Evolutionary conservation across 2,113 vertebrate species (phyloP).

Genomic region (Xenopus borealis): DNA sequence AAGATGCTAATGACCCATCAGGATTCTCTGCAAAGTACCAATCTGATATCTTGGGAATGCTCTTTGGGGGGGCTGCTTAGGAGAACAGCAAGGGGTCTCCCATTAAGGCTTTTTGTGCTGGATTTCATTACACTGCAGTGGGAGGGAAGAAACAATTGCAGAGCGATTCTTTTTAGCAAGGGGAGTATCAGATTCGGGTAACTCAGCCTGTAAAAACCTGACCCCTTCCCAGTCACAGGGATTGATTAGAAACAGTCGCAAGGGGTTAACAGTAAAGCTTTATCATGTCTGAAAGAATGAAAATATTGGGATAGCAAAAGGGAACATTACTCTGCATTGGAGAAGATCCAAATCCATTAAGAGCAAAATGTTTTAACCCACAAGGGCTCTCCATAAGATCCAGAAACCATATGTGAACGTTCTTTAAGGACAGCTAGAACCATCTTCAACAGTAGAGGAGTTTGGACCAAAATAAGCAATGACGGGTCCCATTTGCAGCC

Average conservation of each 20-base stretch:
- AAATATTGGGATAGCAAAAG: not conserved
- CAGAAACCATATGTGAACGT: too few species aligned
- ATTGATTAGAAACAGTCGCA: not conserved
- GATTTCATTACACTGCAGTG: conserved; percentile 44
- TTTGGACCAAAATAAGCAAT: too few species aligned
- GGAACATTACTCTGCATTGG: too few species aligned
- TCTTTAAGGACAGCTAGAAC: too few species aligned
- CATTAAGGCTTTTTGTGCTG: conserved; percentile 25
- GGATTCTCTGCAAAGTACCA: conserved; percentile 5
- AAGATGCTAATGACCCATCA: not conserved
- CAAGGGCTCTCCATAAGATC: too few species aligned
- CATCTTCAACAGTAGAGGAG: too few species aligned
- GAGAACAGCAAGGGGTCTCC: conserved; percentile 35
- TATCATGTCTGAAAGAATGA: too few species aligned
- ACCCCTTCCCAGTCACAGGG: not conserved
- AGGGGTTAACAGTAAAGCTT: not conserved
- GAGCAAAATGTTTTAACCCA: not conserved
- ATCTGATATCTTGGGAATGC: not conserved
- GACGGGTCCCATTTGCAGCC: too few species aligned
- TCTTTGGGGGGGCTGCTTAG: not conserved
- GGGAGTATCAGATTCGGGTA: conserved; percentile 17
- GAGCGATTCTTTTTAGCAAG: conserved; percentile 17
- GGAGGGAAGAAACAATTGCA: conserved; percentile 16
- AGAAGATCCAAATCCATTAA: not conserved
- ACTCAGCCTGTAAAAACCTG: not conserved